These are phyloP conservation scores for Cantharis lateralis DNA, from an alignment of 2,888 invertebrate genomes.

Conservation along the genomic window DNA sequence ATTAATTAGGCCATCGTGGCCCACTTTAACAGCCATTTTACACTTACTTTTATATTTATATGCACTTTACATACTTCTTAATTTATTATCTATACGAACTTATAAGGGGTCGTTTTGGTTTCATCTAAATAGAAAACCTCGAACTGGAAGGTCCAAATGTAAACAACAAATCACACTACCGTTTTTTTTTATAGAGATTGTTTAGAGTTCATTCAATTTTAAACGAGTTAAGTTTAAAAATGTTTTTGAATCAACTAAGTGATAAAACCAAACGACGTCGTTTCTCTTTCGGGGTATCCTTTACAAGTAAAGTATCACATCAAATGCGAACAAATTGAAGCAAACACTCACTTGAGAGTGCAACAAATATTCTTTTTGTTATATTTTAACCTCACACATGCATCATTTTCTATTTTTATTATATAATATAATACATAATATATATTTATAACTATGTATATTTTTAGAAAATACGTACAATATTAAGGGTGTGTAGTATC, in stretches of 20 bases:
- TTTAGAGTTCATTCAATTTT: background rate
- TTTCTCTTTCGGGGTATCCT: slow-evolving; percentile 13
- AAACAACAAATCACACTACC: background rate
- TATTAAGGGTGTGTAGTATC: slow-evolving; percentile 51
- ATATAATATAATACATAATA: slow-evolving; percentile 11
- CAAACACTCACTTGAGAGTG: slow-evolving; percentile 33
- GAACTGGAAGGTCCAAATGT: background rate
- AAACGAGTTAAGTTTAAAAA: background rate
- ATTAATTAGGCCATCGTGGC: slow-evolving; percentile 36
- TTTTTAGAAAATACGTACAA: slow-evolving; percentile 50
- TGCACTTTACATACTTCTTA: slow-evolving; percentile 32
- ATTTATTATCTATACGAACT: background rate
- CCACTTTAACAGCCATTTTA: slow-evolving; percentile 50
- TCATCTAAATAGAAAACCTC: background rate
- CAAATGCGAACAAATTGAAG: slow-evolving; percentile 54
- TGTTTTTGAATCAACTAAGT: background rate
- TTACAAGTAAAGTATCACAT: slow-evolving; percentile 49
- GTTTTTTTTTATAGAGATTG: background rate
- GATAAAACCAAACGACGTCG: slow-evolving; percentile 19
- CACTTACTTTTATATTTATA: slow-evolving; percentile 41
- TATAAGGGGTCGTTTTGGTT: slow-evolving; percentile 10
- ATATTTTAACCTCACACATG: slow-evolving; percentile 26
- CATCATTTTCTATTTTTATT: slow-evolving; percentile 6
- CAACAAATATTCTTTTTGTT: slow-evolving; percentile 36
- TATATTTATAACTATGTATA: slow-evolving; percentile 45